Percentiles rank a stretch among this genome's conserved stretches.
Conservation (phyloP, 2,888 invertebrate species). For the Nymphalis polychloros region DNA sequence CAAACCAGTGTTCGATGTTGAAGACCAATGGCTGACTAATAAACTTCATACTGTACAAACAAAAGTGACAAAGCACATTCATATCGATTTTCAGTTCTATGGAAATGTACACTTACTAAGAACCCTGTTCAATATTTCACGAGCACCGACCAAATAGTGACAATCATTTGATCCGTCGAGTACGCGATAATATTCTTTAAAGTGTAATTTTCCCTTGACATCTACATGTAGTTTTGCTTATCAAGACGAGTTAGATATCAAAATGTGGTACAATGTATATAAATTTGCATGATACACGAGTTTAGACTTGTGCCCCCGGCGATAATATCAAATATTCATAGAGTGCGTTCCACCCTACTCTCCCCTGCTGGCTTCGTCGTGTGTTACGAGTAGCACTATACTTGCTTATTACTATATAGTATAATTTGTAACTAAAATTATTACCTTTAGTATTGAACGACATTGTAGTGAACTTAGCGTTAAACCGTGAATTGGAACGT, state of each 20-base stretch:
- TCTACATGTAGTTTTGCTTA: conserved; percentile 12
- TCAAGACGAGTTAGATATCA: conserved; percentile 1
- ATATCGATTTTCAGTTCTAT: neutral
- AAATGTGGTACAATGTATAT: neutral
- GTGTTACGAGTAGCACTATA: conserved; percentile 23
- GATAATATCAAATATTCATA: conserved; percentile 71
- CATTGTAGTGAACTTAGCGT: neutral
- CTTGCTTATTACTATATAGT: conserved; percentile 27
- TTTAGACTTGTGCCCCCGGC: conserved; percentile 48
- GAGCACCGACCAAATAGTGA: neutral
- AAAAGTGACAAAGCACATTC: neutral
- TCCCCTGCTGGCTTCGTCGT: conserved; percentile 34
- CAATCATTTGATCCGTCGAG: neutral
- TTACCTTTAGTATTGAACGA: neutral
- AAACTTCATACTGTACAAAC: neutral
- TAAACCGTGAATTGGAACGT: neutral
- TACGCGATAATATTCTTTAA: conserved; percentile 1
- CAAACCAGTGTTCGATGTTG: neutral
- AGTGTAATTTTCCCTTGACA: neutral
- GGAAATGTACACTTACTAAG: neutral
- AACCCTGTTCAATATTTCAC: conserved; percentile 1
- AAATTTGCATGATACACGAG: conserved; percentile 46
- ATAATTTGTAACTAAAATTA: neutral
- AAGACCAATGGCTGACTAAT: neutral
- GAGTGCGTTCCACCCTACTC: conserved; percentile 40